phyloP scores from a whole-genome alignment of 2,113 vertebrate genomes.

The Monarcha castaneiventris region DNA sequence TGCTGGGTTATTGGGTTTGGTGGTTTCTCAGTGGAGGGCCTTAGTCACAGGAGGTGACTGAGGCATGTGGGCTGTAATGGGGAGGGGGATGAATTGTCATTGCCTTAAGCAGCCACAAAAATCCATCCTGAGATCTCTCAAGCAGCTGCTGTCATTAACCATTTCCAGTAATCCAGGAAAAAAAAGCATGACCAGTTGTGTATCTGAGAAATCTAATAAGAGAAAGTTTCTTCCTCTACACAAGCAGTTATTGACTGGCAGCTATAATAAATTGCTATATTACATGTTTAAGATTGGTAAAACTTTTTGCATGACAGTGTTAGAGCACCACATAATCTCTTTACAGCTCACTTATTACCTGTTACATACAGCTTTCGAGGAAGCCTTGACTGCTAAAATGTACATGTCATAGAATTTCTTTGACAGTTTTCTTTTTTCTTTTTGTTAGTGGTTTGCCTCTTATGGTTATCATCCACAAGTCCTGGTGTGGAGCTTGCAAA shows the following conservation, averaged over 20 bases:
- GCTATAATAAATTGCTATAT: not conserved
- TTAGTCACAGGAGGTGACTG: not conserved
- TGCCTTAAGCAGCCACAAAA: not conserved
- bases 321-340: not conserved
- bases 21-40: not conserved
- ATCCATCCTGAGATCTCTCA: not conserved
- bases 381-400: not conserved
- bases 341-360: not conserved
- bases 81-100: not conserved
- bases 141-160: not conserved
- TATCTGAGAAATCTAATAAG: not conserved
- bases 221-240: not conserved
- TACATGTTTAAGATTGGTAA: not conserved
- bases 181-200: not conserved
- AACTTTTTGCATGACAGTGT: not conserved
- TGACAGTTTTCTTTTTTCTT: not conserved
- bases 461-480: slow-evolving; percentile 97
- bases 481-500: slow-evolving; percentile 99
- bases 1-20: not conserved
- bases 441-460: slow-evolving; percentile 88
- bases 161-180: not conserved
- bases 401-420: not conserved
- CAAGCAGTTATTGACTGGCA: not conserved
- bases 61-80: not conserved
- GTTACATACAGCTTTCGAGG: not conserved